Evolutionary conservation across 2,888 invertebrate genomes (phyloP), one percentile per base, ranked within the genome.

Genomic region (Drosophila seclusa): DNA sequence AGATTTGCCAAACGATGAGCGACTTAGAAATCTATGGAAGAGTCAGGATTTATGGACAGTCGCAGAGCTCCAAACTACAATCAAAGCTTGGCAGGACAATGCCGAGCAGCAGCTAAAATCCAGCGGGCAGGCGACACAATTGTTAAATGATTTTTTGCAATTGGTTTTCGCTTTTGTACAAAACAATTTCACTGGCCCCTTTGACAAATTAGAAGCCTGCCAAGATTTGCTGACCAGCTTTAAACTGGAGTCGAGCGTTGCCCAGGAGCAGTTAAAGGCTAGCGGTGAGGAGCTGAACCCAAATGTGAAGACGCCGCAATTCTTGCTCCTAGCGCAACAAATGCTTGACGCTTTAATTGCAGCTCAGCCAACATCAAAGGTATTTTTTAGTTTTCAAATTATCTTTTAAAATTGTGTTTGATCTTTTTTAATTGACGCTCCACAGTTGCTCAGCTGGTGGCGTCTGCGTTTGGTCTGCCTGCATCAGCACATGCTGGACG

Each of bases 101-200:
- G 50, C 59, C 27, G 65, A 53, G 7, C 40, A 38, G 4, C 27
- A 31, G 24, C 29, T n/a, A 53, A 61, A 49, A 42, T 4, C 24
- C 3, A 54, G 59, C 1, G 66, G 78, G 32, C 13, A 54, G 11
- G 50, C 76, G 0, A 32, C 64, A 1, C 32, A 74, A 11, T 61
- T 88, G 11, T 40, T 89, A 1, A 73, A 95, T 60, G 75, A 87
- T 29, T 96, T 95, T 3, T 94, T 97, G 24, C 94, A 96, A 42
- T 94, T 95, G 78, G 93, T 97, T 34, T 94, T 96, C 58, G 94
- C 94, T 32, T 98, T 98, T 93, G 94, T 97, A 62, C 96, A 97
- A 91, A 94, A 94, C 61, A 98, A 98, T 93, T 98, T 97, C 95
- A 96, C 96, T 58, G 96, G 98, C 0, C 97, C 97, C 10, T 91